phyloP scores from a whole-genome alignment of 2,113 vertebrate genomes.

The Rallus limicola region DNA sequence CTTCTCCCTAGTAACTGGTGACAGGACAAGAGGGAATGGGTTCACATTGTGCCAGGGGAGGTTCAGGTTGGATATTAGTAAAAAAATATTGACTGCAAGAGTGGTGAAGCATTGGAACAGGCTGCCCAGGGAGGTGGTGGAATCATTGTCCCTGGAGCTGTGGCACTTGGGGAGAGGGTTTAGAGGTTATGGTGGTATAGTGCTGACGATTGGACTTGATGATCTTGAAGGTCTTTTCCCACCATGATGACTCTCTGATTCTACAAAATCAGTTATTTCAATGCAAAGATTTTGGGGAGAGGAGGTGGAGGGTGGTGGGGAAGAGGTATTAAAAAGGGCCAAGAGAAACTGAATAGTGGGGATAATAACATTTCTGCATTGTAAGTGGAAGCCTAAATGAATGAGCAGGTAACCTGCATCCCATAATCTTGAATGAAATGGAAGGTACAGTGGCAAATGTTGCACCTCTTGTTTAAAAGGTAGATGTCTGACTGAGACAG shows the following conservation, averaged over 20 bases:
- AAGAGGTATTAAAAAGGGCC: background rate
- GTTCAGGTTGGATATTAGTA: too few species aligned
- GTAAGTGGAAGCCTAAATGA: background rate
- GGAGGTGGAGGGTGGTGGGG: background rate
- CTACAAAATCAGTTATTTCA: background rate
- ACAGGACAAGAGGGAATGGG: too few species aligned
- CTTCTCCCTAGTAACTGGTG: too few species aligned
- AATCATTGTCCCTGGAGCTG: too few species aligned
- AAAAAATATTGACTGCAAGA: too few species aligned
- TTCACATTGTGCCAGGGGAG: too few species aligned
- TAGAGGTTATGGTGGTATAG: too few species aligned
- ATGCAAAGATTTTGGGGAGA: background rate
- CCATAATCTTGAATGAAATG: background rate
- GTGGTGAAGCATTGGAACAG: too few species aligned
- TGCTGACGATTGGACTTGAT: too few species aligned
- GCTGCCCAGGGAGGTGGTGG: too few species aligned
- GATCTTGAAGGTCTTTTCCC: too few species aligned
- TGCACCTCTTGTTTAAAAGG: background rate
- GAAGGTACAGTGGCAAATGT: background rate
- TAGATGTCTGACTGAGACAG: background rate
- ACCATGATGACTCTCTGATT: background rate
- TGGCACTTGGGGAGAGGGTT: too few species aligned
- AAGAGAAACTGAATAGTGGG: background rate
- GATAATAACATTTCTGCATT: background rate
- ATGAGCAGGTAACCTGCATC: background rate